phyloP scores from a whole-genome alignment of 2,888 invertebrate species.

The Oxyteleia sp. region DNA sequence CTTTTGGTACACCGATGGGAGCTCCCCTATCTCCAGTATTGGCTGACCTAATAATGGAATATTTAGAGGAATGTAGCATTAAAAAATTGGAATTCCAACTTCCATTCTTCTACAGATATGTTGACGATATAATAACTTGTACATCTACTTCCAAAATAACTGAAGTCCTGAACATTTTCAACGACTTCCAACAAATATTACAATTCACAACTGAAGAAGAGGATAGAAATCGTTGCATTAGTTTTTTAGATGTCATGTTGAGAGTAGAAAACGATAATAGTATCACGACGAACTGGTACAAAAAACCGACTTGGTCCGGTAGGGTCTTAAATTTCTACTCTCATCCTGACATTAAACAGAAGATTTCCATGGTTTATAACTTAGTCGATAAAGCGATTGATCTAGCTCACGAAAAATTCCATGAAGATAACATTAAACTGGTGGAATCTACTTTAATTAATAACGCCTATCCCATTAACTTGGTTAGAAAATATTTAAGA shows the following conservation, averaged over 20 bases:
- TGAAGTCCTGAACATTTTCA: not conserved
- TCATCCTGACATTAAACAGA: too few relatives aligned
- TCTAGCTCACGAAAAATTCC: too few relatives aligned
- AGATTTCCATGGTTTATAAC: too few relatives aligned
- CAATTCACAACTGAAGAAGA: not conserved
- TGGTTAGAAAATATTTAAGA: too few relatives aligned
- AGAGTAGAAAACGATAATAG: not conserved
- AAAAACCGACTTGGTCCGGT: too few relatives aligned
- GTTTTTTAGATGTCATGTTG: not conserved
- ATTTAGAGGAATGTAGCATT: slow-evolving; percentile 4
- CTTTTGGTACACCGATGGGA: slow-evolving; percentile 7
- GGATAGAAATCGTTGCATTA: not conserved
- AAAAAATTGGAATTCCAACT: not conserved
- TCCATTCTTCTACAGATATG: slow-evolving; percentile 26
- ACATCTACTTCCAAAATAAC: slow-evolving; percentile 7
- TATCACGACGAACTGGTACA: not conserved
- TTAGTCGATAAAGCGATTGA: too few relatives aligned
- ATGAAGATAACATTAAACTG: too few relatives aligned
- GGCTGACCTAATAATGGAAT: slow-evolving; percentile 18
- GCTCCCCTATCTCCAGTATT: not conserved
- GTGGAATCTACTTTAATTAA: too few relatives aligned
- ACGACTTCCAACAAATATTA: not conserved
- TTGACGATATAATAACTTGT: slow-evolving; percentile 48
- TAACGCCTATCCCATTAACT: too few relatives aligned
- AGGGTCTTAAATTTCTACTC: too few relatives aligned